Percentiles rank a stretch among this genome's conserved stretches.
These are phyloP conservation scores for Pectinophora gossypiella DNA, from an alignment of 1,140 invertebrate genomes.

Conservation along the genomic window DNA sequence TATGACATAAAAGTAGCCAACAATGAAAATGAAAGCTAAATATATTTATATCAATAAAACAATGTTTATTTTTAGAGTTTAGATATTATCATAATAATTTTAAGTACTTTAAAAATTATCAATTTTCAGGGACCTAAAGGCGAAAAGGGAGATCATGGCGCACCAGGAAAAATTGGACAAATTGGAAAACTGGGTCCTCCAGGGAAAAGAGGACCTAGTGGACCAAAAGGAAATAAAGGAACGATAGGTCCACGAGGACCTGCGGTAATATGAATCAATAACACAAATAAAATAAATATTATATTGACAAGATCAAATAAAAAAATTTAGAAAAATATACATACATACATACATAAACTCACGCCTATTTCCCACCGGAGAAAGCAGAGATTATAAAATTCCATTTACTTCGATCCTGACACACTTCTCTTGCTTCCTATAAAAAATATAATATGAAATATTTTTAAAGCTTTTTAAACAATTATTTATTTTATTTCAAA, in stretches of 20 bases:
- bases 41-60: not conserved
- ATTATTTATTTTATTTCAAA: conserved; percentile 7
- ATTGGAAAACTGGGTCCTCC: conserved; percentile 21
- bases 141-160: conserved; percentile 20
- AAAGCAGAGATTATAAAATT: too few relatives aligned
- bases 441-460: not conserved
- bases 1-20: too few relatives aligned
- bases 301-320: too few relatives aligned
- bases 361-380: too few relatives aligned
- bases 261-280: conserved; percentile 13
- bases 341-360: too few relatives aligned
- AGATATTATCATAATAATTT: too few relatives aligned
- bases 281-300: conserved; percentile 1
- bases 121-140: conserved; percentile 29
- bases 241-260: conserved; percentile 20
- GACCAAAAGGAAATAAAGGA: conserved; percentile 28
- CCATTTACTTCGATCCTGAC: too few relatives aligned
- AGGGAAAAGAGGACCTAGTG: too few relatives aligned
- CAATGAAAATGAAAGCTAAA: too few relatives aligned
- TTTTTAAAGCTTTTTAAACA: not conserved
- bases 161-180: conserved; percentile 24
- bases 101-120: too few relatives aligned
- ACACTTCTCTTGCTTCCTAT: too few relatives aligned
- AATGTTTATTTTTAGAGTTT: not conserved
- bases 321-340: too few relatives aligned